Percentiles rank a stretch among this genome's conserved stretches.
Evolutionary conservation across 2,113 vertebrate genomes (phyloP).

Genomic region (Promerops cafer): DNA sequence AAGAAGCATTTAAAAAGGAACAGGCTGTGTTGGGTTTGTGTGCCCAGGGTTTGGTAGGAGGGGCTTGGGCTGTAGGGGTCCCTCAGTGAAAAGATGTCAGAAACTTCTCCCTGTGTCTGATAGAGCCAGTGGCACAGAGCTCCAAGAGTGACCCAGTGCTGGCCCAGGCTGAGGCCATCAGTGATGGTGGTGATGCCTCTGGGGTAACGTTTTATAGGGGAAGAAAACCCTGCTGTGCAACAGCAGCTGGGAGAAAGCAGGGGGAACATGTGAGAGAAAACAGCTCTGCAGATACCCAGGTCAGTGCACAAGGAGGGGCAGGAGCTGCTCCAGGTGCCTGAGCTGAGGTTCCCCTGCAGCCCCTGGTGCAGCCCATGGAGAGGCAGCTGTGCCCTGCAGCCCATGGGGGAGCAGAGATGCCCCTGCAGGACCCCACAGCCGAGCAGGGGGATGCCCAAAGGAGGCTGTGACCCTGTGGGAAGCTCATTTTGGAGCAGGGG

Average conservation of each 20-base stretch:
- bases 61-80: rapidly evolving
- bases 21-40: rapidly evolving
- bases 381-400: not conserved
- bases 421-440: rapidly evolving
- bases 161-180: rapidly evolving
- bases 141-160: rapidly evolving
- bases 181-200: rapidly evolving
- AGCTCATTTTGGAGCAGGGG: not conserved
- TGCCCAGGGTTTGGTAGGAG: rapidly evolving
- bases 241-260: not conserved
- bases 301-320: not conserved
- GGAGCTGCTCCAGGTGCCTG: rapidly evolving
- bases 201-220: not conserved
- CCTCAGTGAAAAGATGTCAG: not conserved
- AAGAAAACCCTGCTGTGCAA: not conserved
- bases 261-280: not conserved
- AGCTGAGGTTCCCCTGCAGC: not conserved
- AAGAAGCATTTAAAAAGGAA: not conserved
- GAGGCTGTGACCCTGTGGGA: rapidly evolving
- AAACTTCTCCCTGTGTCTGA: not conserved
- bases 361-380: rapidly evolving
- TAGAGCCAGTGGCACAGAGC: rapidly evolving
- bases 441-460: not conserved
- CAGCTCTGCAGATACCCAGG: rapidly evolving
- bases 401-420: not conserved